Base-by-base conservation (phyloP, 1,140 invertebrate species). In the Chironomus striatipennis region DNA sequence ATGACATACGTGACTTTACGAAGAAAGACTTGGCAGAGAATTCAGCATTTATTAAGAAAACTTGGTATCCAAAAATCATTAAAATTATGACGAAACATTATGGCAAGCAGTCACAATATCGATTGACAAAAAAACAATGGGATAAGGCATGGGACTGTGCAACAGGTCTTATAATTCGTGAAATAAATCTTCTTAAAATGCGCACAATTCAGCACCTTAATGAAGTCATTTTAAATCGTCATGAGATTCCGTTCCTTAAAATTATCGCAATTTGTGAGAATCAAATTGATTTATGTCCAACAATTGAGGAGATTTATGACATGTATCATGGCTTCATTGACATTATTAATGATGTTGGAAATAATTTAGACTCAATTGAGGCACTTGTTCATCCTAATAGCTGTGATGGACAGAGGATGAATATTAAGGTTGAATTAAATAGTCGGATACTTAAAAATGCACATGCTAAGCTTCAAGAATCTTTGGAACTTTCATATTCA, bases 131-230 rank as follows among this genome's bases (percentile, higher is more conserved):
- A 17, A 70, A 75, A 42, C 15, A 77, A n/a, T 79, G 79, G 81
- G 77, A 76, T 73, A 74, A 77, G 20, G 76, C 78, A 65, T 79
- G 85, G 67, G 75, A 77, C 5, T 83, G 79, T 57, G 77, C 83
- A 7, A 82, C 83, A 10, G 84, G 82, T 43, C 75, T 88, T 0
- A 79, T 88, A 18, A 82, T 83, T 20, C 80, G 85, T n/a, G 84
- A 87, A 80, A 82, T 89, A 9, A 84, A 84, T 20, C 79, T 83
- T 73, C 76, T 83, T 18, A 83, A 87, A 65, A 83, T 84, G 47
- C 79, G 83, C 3, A 88, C 85, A 1, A 84, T 88, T 7, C 79
- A 85, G 17, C 80, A 87, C 75, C 77, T 88, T 21, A 78, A 86
- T 8, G 77, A 81, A 2, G 77, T 86, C 3, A 84, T 87, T 42